Percentiles rank a stretch among this genome's conserved stretches.
These are phyloP conservation scores for Octopus sinensis DNA, from an alignment of 1,140 invertebrate genomes.

Conservation along the genomic window DNA sequence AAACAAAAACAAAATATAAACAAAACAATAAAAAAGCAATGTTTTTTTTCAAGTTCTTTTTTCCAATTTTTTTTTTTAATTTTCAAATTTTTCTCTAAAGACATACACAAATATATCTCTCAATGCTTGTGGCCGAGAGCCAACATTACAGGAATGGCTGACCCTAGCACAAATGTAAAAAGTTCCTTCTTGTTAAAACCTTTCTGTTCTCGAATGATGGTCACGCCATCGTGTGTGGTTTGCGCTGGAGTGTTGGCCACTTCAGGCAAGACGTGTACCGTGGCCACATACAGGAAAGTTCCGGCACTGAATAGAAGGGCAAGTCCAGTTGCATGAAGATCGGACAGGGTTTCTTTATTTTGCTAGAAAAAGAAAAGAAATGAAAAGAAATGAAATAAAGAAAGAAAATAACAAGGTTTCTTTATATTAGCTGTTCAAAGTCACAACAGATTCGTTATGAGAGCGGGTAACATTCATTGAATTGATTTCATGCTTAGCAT, in stretches of 20 bases:
- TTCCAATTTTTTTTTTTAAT: too few species aligned
- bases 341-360: slow-evolving; percentile 64
- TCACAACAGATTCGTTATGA: too few species aligned
- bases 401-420: not conserved
- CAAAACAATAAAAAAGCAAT: too few species aligned
- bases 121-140: slow-evolving; percentile 86
- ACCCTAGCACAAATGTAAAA: slow-evolving; percentile 77
- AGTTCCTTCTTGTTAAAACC: slow-evolving; percentile 77
- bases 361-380: slow-evolving; percentile 53
- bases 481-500: too few species aligned
- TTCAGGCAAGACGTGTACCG: slow-evolving; percentile 96
- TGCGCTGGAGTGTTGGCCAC: slow-evolving; percentile 59
- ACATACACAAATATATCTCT: not conserved
- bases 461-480: too few species aligned
- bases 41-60: too few species aligned
- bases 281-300: slow-evolving; percentile 97
- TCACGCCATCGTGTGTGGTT: slow-evolving; percentile 58
- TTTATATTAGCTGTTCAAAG: too few species aligned
- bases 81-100: too few species aligned
- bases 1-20: too few species aligned
- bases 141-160: slow-evolving; percentile 80
- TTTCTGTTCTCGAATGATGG: slow-evolving; percentile 58
- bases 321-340: slow-evolving; percentile 87
- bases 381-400: slow-evolving; percentile 17
- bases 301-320: slow-evolving; percentile 98